Conservation (phyloP, 2,888 invertebrate species). For the Lagria hirta region DNA sequence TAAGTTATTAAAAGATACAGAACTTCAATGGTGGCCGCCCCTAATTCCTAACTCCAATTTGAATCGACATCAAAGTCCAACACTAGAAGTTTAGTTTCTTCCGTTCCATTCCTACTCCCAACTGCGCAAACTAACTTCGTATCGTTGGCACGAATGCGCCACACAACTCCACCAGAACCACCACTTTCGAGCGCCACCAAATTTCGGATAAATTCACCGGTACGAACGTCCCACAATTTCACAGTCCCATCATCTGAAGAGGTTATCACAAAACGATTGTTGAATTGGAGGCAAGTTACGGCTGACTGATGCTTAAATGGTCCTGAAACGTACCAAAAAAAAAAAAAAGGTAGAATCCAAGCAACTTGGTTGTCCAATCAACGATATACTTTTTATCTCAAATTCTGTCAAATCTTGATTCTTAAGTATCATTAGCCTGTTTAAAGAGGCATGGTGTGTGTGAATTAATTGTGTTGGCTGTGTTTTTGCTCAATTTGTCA, state of each 20-base stretch:
- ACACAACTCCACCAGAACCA: slow-evolving; percentile 97
- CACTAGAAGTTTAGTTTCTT: slow-evolving; percentile 97
- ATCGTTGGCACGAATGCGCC: slow-evolving; percentile 94
- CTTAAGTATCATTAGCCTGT: too few species aligned
- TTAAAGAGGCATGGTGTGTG: too few species aligned
- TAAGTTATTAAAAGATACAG: slow-evolving; percentile 37
- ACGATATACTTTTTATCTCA: too few species aligned
- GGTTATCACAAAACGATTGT: slow-evolving; percentile 95
- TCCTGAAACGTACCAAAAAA: slow-evolving; percentile 59
- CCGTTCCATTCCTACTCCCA: slow-evolving; percentile 97
- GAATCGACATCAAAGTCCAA: slow-evolving; percentile 91
- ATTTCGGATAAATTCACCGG: slow-evolving; percentile 95
- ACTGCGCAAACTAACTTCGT: slow-evolving; percentile 98
- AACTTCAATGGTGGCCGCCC: too few species aligned
- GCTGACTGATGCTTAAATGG: slow-evolving; percentile 97
- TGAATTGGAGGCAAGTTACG: slow-evolving; percentile 97
- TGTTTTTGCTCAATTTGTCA: too few species aligned
- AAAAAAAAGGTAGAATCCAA: too few species aligned
- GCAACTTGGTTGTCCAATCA: too few species aligned
- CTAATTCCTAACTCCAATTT: too few species aligned
- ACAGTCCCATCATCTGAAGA: slow-evolving; percentile 99
- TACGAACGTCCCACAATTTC: slow-evolving; percentile 97
- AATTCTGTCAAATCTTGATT: too few species aligned
- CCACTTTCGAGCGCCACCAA: slow-evolving; percentile 91
- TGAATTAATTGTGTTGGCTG: too few species aligned